phyloP scores from a whole-genome alignment of 1,140 invertebrate genomes.

The Glossosoma conforme region DNA sequence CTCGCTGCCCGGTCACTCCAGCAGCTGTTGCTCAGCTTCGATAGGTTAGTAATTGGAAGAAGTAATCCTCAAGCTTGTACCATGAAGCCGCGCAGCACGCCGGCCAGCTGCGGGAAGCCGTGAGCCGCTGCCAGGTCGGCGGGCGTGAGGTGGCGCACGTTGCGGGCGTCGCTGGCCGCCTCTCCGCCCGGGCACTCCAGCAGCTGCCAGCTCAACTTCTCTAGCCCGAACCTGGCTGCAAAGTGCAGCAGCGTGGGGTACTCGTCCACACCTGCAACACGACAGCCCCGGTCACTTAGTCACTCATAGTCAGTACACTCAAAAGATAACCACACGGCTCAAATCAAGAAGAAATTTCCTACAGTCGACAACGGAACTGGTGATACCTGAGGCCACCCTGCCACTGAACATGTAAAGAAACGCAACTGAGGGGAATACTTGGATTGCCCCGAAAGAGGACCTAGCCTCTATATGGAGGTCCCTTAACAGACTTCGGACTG shows the following conservation, averaged over 20 bases:
- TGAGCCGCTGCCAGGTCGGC: conserved; percentile 72
- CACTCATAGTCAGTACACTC: too few species aligned
- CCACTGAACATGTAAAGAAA: too few species aligned
- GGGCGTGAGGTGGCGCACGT: conserved; percentile 71
- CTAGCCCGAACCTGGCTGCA: conserved; percentile 77
- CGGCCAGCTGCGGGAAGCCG: conserved; percentile 63
- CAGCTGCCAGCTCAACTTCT: conserved; percentile 74
- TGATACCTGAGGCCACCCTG: too few species aligned
- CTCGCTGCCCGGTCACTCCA: conserved; percentile 79
- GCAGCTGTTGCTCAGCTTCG: conserved; percentile 71
- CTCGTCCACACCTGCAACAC: conserved; percentile 71
- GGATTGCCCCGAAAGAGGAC: too few species aligned
- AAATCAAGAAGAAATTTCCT: too few species aligned
- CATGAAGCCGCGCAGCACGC: conserved; percentile 70
- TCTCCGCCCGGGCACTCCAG: conserved; percentile 80
- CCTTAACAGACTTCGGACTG: too few species aligned
- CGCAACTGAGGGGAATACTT: too few species aligned
- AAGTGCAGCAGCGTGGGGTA: conserved; percentile 86
- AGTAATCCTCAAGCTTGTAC: too few species aligned
- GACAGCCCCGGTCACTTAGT: too few species aligned
- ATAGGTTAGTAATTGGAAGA: conserved; percentile 53
- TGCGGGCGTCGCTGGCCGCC: conserved; percentile 70
- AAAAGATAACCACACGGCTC: too few species aligned
- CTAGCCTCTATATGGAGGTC: too few species aligned
- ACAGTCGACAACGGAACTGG: too few species aligned